Base-by-base conservation (phyloP, 2,113 vertebrate species). In the Ploceus nigricollis region DNA sequence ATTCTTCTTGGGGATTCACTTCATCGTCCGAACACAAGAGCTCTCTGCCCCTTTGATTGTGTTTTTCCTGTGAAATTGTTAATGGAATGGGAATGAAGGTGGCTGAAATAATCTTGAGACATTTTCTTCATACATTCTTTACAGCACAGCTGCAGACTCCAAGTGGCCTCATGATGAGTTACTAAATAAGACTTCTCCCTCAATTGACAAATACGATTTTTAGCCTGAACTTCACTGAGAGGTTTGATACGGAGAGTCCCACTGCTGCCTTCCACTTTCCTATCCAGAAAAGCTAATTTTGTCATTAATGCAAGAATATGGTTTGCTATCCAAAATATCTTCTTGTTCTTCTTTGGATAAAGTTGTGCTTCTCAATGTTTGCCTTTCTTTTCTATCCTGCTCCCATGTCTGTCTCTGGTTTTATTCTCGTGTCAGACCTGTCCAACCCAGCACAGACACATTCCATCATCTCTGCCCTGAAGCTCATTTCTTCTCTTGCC, bases 41-140 rank as follows among this genome's bases (percentile, higher is more conserved):
- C 54, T 86, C 58, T 80, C 84, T 80, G 54, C 51, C 68, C n/a
- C 51, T 72, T 79, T 72, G 61, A 22, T 58, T 71, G 75, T 47
- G 39, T 86, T 91, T 94, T 84, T 45, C 37, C 72, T 91, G 13
- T 76, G 86, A 76, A 90, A 73, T 87, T 70, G 75, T 93, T 93
- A 76, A 82, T 73, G 66, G n/a, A 51, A 40, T 72, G 47, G 33
- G 47, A 85, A 56, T 51, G 60, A 61, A 91, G 51, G 24, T 53
- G 14, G 51, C 69, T 81, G 72, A 86, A 89, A 82, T 58, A 22
- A 82, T 94, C 84, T 45, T 11, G 82, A 91, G 81, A 56, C 1
- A 0, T 77, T 90, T 63, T 61, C 56, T 70, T 89, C 47, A 42
- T 75, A 13, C 57, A 30, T 95, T 96, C 89, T 94, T 31, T 33